Percentiles rank a stretch among this genome's conserved stretches.
Evolutionary conservation across 2,888 invertebrate genomes (phyloP).

Genomic region (Leucophenga maculata): DNA sequence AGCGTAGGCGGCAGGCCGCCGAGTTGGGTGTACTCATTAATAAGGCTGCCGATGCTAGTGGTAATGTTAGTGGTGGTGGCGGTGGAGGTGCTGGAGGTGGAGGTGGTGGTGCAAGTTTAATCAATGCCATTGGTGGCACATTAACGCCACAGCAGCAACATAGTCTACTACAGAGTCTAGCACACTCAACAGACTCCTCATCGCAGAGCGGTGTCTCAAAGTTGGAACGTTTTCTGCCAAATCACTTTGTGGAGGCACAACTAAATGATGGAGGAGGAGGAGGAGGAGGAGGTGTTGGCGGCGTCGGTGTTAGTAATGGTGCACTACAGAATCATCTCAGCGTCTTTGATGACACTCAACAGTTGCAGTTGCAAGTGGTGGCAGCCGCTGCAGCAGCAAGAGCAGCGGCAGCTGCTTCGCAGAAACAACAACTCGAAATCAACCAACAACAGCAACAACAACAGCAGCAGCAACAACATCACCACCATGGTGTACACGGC

Average conservation of each 20-base stretch:
- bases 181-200: constrained; percentile 64
- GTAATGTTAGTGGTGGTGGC: constrained; percentile 42
- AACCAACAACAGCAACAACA: constrained; percentile 44
- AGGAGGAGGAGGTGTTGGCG: constrained; percentile 12
- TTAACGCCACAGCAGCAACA: constrained; percentile 59
- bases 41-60: constrained; percentile 52
- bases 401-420: constrained; percentile 39
- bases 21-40: constrained; percentile 66
- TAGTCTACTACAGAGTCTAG: constrained; percentile 59
- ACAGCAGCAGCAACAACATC: constrained; percentile 33
- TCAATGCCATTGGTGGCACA: too few relatives aligned
- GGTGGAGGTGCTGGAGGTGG: constrained; percentile 1
- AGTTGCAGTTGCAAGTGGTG: constrained; percentile 50
- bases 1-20: constrained; percentile 68
- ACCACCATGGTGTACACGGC: neutral
- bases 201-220: constrained; percentile 65
- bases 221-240: constrained; percentile 68
- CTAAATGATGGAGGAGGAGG: constrained; percentile 55
- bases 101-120: constrained; percentile 30
- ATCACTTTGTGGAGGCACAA: constrained; percentile 71
- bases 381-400: constrained; percentile 53
- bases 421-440: constrained; percentile 47
- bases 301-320: constrained; percentile 17
- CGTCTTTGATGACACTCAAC: constrained; percentile 51
- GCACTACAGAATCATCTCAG: neutral